A percentile compares a stretch with the other conserved stretches of the same genome.
Conservation (phyloP, 2,888 invertebrate species). For the Loripinus fragilis region DNA sequence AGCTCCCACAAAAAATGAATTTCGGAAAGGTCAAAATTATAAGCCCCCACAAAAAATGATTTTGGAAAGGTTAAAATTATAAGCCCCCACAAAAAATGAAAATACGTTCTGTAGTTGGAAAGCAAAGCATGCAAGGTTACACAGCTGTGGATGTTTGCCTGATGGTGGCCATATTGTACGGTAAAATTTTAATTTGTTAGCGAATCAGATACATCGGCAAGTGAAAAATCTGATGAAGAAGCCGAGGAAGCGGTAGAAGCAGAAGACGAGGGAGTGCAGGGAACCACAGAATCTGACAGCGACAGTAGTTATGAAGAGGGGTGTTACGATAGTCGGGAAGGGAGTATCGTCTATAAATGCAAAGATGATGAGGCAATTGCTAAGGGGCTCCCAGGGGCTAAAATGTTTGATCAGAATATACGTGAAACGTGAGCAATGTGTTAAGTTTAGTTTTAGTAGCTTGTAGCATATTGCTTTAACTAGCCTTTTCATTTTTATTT, state of each 20-base stretch:
- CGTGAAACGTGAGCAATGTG: slow-evolving; percentile 79
- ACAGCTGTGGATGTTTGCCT: slow-evolving; percentile 24
- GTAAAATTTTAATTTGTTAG: slow-evolving; percentile 49
- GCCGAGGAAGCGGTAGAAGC: slow-evolving; percentile 57
- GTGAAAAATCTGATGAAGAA: slow-evolving; percentile 57
- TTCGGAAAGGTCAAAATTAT: too few relatives aligned
- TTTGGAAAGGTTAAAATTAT: background rate
- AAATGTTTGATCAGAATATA: slow-evolving; percentile 83
- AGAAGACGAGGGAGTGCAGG: slow-evolving; percentile 49
- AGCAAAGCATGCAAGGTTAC: slow-evolving; percentile 20
- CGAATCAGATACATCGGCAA: slow-evolving; percentile 44
- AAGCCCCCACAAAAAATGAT: too few relatives aligned
- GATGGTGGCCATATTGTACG: slow-evolving; percentile 21
- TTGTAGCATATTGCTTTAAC: background rate
- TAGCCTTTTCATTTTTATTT: too few relatives aligned
- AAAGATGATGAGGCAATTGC: slow-evolving; percentile 82
- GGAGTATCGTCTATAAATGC: slow-evolving; percentile 82
- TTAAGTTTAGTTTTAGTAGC: slow-evolving; percentile 15
- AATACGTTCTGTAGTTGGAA: background rate
- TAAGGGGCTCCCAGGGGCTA: slow-evolving; percentile 77
- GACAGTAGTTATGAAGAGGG: slow-evolving; percentile 83
- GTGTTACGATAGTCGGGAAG: slow-evolving; percentile 83
- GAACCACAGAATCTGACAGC: slow-evolving; percentile 67
- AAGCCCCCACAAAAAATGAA: background rate
- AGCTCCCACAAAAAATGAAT: too few relatives aligned